These are phyloP conservation scores for Porites australiensis DNA, from an alignment of 64 coral and sea anemone genomes.

Conservation along the genomic window DNA sequence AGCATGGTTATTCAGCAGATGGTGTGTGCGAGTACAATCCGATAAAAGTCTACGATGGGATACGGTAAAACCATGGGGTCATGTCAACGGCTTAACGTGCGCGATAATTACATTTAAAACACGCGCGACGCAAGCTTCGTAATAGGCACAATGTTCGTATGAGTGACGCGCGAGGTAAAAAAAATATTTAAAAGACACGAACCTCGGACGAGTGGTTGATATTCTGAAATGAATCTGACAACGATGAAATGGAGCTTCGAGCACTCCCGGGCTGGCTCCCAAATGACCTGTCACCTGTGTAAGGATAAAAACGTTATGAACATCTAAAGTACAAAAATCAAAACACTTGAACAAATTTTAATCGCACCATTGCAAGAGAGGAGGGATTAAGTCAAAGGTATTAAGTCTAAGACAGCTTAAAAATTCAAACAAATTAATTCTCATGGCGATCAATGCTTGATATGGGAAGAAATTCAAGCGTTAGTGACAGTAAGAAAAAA, in stretches of 20 bases:
- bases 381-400: too few species aligned
- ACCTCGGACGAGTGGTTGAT: conserved; percentile 84
- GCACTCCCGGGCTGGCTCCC: conserved; percentile 85
- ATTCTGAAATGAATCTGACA: conserved; percentile 80
- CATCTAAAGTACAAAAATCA: background rate
- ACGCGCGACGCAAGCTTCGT: background rate
- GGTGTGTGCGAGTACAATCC: too few species aligned
- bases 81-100: background rate
- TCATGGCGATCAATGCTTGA: too few species aligned
- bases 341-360: background rate
- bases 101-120: background rate
- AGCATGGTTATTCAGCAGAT: too few species aligned
- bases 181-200: background rate
- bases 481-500: too few species aligned
- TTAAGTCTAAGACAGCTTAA: too few species aligned
- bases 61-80: background rate
- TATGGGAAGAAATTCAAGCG: too few species aligned
- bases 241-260: conserved; percentile 79
- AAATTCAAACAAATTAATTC: too few species aligned
- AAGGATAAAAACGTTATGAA: background rate
- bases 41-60: too few species aligned
- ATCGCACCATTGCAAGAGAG: background rate
- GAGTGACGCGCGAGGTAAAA: background rate
- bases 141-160: background rate
- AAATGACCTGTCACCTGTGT: conserved; percentile 61